Evolutionary conservation across 2,113 vertebrate species (phyloP), one percentile per base, ranked within the genome.

Genomic region (Xenus cinereus): DNA sequence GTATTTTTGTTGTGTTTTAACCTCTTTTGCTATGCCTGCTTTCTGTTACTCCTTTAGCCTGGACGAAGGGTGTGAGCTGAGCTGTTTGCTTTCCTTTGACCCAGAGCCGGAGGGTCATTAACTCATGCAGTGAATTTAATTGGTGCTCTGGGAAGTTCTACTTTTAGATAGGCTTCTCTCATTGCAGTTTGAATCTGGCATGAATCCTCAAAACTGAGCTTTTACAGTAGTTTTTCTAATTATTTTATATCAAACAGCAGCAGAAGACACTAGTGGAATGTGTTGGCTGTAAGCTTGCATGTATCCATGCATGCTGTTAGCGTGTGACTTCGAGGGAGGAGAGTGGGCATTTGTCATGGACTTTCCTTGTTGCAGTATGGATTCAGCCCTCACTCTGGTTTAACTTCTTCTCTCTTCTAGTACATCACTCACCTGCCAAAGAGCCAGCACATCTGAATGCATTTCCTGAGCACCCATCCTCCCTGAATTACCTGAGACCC

Each of bases 401-500:
- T 89, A 92, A 95, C 46, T 66, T 92, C 59, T 87, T 79, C 87
- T 95, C 48, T 95, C 66, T 98, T 97, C 35, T 89, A 99, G 99
- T 99, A 80, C 98, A 98, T 81, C 98, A 94, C 83, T 95, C 89
- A 11, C 62, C 97, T 71, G 87, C 97, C 94, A 98, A 93, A 98
- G 98, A 98, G 92, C 81, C 98, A 94, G 41, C 93, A 51, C 79
- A 96, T 81, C 57, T 48, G 57, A 78, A 22, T 68, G 66, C 90
- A 14, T 74, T 88, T 90, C 56, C 97, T 19, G 93, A 98, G 76
- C 95, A 96, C 69, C 45, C 89, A 28, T 89, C 96, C 50, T 73
- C 97, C 87, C 12, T 98, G 68, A 97, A 96, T 84, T 98, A 97
- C 54, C 87, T 99, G 83, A 98, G 99, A 37, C 98, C 98, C 77